A percentile compares a stretch with the other conserved stretches of the same genome.
These are phyloP conservation scores for Nixonia krombeini DNA, from an alignment of 1,140 invertebrate genomes.

Conservation along the genomic window DNA sequence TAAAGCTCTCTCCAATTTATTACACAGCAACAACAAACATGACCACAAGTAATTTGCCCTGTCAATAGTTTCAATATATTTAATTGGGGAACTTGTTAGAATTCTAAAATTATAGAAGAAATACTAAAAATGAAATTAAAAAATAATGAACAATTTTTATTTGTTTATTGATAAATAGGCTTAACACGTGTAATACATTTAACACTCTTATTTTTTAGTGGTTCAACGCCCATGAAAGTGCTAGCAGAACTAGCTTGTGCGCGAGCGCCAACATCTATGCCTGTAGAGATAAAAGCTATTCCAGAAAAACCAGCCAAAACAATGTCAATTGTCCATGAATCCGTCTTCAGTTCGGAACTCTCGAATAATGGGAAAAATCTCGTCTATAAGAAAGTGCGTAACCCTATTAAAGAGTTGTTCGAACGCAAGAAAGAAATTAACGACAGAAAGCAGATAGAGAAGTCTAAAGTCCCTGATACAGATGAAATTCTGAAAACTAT, in stretches of 20 bases:
- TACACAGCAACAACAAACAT: slow-evolving; percentile 65
- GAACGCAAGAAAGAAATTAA: slow-evolving; percentile 67
- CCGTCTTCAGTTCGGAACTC: neutral
- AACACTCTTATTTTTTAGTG: slow-evolving; percentile 47
- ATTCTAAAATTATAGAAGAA: no score
- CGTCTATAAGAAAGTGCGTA: slow-evolving; percentile 56
- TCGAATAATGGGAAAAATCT: slow-evolving; percentile 33
- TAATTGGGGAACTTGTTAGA: no score
- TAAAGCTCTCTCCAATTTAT: slow-evolving; percentile 65
- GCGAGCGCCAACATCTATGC: slow-evolving; percentile 60
- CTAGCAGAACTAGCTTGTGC: slow-evolving; percentile 69
- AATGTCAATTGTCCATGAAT: slow-evolving; percentile 12
- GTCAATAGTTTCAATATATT: no score
- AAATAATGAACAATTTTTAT: neutral
- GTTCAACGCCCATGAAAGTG: slow-evolving; percentile 68
- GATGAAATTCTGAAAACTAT: slow-evolving; percentile 1
- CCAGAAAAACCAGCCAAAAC: slow-evolving; percentile 14
- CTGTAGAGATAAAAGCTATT: slow-evolving; percentile 5
- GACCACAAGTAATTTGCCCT: slow-evolving; percentile 61
- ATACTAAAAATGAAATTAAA: no score
- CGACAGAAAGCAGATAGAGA: slow-evolving; percentile 56
- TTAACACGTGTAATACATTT: no score
- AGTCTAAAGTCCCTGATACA: slow-evolving; percentile 20
- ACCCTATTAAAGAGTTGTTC: slow-evolving; percentile 67
- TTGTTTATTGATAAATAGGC: neutral